Evolutionary conservation across 1,140 invertebrate species (phyloP), one percentile per base, ranked within the genome.

Genomic region (Campoletis sonorensis): DNA sequence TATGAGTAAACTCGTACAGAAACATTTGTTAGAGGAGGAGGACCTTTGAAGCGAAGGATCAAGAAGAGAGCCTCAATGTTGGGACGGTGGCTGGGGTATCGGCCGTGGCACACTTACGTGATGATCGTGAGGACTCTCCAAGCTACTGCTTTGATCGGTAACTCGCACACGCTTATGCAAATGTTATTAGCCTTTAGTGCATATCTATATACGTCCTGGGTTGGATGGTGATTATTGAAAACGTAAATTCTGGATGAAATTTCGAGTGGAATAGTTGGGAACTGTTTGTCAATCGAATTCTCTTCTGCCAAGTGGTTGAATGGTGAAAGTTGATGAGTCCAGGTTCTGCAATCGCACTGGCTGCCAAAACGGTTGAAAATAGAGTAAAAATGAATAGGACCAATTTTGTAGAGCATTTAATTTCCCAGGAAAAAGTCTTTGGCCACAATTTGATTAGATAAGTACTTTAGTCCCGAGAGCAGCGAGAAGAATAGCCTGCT

Each of bases 51-150:
- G 75, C 82, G 67, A 72, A 83, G 82, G 76, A 80, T 49, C 26
- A 51, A 79, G 67, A 80, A 37, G 10, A 79, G 49, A 78, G 75
- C 82, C 40, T 75, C 40, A 75, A 49, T 49, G 23, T 45, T 18
- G 68, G 15, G 54, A n/a, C 27, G 61, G 15, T 26, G 71, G 58
- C 72, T 77, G 61, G 7, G 64, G 58, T 84, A 85, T 84, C 86
- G 88, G 84, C 88, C 88, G 82, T 90, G 89, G 87, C 89, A 89
- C 86, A 90, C 89, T 90, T 89, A 86, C 79, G 73, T 81, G 73
- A 78, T 81, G 72, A 70, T 79, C 83, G 83, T 83, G 84, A 79
- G 33, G 40, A 45, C 79, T 54, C 51, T 54, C 67, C 49, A 71
- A 37, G 51, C 58, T 73, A 73, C 87, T 87, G 85, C 40, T 45